Conservation (phyloP, 2,113 vertebrate species). For the Stomatorhinus ivindoensis region DNA sequence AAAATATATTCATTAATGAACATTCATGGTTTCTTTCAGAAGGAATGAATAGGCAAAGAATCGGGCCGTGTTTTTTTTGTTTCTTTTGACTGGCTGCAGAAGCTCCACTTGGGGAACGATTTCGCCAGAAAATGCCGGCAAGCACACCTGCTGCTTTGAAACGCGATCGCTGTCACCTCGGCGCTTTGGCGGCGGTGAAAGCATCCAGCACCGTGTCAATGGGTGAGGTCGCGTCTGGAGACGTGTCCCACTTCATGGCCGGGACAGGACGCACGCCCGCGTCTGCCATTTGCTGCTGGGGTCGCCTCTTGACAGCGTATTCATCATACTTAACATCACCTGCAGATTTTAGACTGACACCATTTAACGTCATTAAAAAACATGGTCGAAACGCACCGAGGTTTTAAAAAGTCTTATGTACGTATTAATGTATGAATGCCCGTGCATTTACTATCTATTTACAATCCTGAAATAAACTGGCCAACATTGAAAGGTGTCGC, state of each 20-base stretch:
- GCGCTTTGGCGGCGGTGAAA: neutral
- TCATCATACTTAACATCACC: neutral
- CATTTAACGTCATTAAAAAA: neutral
- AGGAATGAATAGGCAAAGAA: neutral
- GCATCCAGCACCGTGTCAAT: neutral
- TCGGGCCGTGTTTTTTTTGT: neutral
- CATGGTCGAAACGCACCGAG: neutral
- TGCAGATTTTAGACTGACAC: neutral
- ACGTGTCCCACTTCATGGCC: neutral
- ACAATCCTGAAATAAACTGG: neutral
- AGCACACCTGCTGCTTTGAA: constrained; percentile 28
- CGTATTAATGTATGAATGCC: neutral
- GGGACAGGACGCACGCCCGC: neutral
- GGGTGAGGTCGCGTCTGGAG: neutral
- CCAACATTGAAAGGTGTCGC: neutral
- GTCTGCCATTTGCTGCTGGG: neutral
- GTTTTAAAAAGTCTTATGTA: neutral
- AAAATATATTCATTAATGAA: neutral
- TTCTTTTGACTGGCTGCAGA: neutral
- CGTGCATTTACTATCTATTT: neutral
- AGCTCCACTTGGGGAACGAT: neutral
- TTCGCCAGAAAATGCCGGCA: neutral
- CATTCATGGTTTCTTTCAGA: neutral
- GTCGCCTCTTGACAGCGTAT: neutral
- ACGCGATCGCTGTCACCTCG: constrained; percentile 4